These are phyloP conservation scores for Babylonia areolata DNA, from an alignment of 1,140 invertebrate species.

Conservation along the genomic window DNA sequence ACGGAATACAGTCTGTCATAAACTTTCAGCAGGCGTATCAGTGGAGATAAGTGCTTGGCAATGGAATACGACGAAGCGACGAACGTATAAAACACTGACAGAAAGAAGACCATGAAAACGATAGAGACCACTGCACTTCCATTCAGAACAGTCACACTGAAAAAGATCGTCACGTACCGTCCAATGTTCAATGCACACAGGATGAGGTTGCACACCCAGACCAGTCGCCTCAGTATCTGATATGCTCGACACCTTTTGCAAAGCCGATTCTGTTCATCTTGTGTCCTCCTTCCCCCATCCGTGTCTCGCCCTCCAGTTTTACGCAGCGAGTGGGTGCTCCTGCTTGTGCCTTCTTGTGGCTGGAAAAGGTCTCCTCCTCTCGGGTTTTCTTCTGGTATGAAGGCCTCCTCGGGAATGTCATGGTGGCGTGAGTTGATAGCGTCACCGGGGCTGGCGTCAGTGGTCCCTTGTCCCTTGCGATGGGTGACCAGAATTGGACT, in stretches of 20 bases:
- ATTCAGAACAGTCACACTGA: background rate
- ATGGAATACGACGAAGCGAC: background rate
- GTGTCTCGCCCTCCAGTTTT: background rate
- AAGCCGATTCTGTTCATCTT: background rate
- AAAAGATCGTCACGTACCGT: conserved; percentile 1
- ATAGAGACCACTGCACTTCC: background rate
- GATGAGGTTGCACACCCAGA: background rate
- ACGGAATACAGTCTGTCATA: background rate
- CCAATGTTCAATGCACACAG: background rate
- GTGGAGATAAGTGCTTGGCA: background rate
- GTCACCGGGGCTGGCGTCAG: no score
- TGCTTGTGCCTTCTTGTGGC: background rate
- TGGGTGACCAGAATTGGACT: no score
- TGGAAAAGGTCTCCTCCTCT: background rate
- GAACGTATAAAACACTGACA: background rate
- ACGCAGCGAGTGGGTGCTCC: background rate
- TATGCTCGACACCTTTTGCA: conserved; percentile 19
- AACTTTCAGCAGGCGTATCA: background rate
- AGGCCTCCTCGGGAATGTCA: background rate
- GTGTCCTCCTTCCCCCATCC: background rate
- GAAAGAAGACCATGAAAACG: background rate
- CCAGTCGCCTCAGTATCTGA: background rate
- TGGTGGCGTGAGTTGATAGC: background rate
- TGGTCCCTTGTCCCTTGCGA: no score
- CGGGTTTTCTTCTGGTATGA: background rate